Percentiles rank a stretch among this genome's conserved stretches.
phyloP scores from a whole-genome alignment of 2,113 vertebrate genomes.

The Gambusia holbrooki region DNA sequence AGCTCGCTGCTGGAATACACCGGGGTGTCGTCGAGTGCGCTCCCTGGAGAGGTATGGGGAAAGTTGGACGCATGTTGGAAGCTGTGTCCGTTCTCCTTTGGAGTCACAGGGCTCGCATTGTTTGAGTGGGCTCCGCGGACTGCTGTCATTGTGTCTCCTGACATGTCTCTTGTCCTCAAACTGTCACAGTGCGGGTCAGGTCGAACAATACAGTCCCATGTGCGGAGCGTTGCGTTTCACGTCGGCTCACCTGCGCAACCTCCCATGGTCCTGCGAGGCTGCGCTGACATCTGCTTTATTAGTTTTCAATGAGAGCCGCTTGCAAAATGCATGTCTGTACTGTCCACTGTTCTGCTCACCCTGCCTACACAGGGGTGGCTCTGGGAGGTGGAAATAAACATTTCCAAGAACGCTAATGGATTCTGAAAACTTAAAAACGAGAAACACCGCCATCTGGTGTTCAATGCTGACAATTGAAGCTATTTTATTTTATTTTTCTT shows the following conservation, averaged over 20 bases:
- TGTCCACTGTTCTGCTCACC: slow-evolving; percentile 7
- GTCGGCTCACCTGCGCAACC: slow-evolving; percentile 63
- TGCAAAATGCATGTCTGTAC: slow-evolving; percentile 3
- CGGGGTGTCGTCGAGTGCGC: slow-evolving; percentile 38
- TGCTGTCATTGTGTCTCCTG: slow-evolving; percentile 68
- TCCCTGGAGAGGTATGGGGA: slow-evolving; percentile 30
- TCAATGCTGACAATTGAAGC: slow-evolving; percentile 1
- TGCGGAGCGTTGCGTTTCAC: slow-evolving; percentile 48
- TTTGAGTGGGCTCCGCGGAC: slow-evolving; percentile 59
- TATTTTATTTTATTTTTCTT: background rate
- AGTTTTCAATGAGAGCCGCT: slow-evolving; percentile 4
- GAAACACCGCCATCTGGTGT: slow-evolving; percentile 54
- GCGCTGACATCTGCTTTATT: slow-evolving; percentile 26
- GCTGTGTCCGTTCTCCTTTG: slow-evolving; percentile 69
- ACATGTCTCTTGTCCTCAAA: slow-evolving; percentile 58
- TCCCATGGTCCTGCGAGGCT: slow-evolving; percentile 52
- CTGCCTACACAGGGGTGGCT: slow-evolving; percentile 7
- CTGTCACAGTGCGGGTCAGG: slow-evolving; percentile 24
- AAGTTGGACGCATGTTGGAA: slow-evolving; percentile 51
- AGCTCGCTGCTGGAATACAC: slow-evolving; percentile 82
- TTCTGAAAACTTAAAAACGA: background rate
- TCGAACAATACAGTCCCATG: slow-evolving; percentile 42
- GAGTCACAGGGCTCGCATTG: slow-evolving; percentile 30
- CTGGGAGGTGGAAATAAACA: slow-evolving; percentile 18
- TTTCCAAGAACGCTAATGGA: slow-evolving; percentile 25